These are phyloP conservation scores for Bombus pascuorum DNA, from an alignment of 1,140 invertebrate species.

Conservation along the genomic window DNA sequence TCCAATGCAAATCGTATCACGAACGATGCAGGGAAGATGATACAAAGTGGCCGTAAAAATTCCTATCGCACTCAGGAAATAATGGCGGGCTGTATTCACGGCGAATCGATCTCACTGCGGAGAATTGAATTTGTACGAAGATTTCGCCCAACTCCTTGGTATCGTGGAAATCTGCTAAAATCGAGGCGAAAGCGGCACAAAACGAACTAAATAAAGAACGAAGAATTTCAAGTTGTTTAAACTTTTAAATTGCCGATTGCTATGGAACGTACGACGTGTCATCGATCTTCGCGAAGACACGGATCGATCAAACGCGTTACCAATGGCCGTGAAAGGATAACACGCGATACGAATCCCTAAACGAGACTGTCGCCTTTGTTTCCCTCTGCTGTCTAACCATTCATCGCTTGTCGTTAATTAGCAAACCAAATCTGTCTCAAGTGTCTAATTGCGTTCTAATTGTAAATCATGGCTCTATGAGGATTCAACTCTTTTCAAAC, in stretches of 20 bases:
- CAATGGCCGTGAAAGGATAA: constrained; percentile 18
- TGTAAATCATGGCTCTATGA: neutral
- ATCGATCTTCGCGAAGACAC: constrained; percentile 46
- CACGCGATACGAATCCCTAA: constrained; percentile 42
- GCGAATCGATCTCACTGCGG: constrained; percentile 49
- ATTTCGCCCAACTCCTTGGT: constrained; percentile 5
- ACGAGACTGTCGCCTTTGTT: neutral
- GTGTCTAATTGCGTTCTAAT: neutral
- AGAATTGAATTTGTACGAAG: constrained; percentile 69
- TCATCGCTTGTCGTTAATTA: constrained; percentile 18
- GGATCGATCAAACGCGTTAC: constrained; percentile 27
- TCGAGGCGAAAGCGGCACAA: neutral
- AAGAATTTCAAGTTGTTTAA: neutral
- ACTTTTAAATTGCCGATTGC: neutral
- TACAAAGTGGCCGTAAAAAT: constrained; percentile 73
- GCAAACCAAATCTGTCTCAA: constrained; percentile 32
- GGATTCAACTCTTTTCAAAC: neutral
- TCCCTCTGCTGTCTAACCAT: no score
- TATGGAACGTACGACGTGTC: constrained; percentile 6
- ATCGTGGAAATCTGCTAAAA: constrained; percentile 22
- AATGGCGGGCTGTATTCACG: constrained; percentile 56
- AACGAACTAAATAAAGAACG: neutral
- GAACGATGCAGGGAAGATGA: constrained; percentile 60
- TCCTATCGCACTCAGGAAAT: constrained; percentile 63
- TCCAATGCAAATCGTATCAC: constrained; percentile 49